Conservation (phyloP, 2,113 vertebrate genomes). For the Xiphorhynchus elegans region DNA sequence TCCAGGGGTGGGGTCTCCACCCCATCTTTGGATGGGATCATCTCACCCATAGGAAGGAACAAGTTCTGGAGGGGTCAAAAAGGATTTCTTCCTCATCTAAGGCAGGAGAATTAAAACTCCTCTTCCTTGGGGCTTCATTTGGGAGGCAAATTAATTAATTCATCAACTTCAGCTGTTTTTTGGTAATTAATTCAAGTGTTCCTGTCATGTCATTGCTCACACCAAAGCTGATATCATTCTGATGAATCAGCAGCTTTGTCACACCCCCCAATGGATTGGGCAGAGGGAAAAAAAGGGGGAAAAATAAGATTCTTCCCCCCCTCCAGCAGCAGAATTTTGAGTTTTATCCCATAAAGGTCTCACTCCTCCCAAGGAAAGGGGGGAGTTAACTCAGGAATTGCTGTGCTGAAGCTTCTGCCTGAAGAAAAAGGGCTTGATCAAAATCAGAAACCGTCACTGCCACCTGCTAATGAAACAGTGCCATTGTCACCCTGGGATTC, state of each 20-base stretch:
- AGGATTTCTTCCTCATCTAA: background rate
- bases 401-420: background rate
- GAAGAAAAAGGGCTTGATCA: background rate
- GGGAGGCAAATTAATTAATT: background rate
- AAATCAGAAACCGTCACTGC: background rate
- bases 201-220: background rate
- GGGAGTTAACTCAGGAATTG: background rate
- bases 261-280: fast-evolving
- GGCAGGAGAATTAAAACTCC: background rate
- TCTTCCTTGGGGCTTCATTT: background rate
- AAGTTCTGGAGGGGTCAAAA: background rate
- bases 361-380: background rate
- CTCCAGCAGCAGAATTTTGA: background rate
- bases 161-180: background rate
- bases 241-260: background rate
- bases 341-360: background rate
- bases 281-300: background rate
- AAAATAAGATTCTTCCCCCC: background rate
- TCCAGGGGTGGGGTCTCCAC: background rate
- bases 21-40: background rate
- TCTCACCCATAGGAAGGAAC: background rate
- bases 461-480: background rate
- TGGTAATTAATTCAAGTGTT: background rate
- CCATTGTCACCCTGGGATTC: background rate
- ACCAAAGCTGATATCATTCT: background rate